A percentile compares a stretch with the other conserved stretches of the same genome.
Conservation (phyloP, 2,797 vertebrate genomes). For the Hozukius guyotensis region DNA sequence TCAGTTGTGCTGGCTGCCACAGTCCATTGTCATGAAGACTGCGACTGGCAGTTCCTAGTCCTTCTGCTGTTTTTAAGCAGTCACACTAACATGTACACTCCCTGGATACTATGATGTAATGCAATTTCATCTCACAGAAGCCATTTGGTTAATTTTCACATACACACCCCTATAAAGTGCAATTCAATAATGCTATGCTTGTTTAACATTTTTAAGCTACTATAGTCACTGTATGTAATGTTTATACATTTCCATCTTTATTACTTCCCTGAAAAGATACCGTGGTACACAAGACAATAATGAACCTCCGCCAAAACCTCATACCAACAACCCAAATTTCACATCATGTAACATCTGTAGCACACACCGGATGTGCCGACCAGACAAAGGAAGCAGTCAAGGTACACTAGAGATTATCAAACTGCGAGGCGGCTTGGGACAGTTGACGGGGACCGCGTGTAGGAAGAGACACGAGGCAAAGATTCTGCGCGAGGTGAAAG, state of each 20-base stretch:
- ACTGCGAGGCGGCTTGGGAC: no score
- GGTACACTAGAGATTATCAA: no score
- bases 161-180: not conserved
- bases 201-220: not conserved
- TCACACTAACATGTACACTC: not conserved
- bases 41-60: not conserved
- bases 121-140: not conserved
- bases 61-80: conserved; percentile 1
- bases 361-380: no score
- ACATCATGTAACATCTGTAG: no score
- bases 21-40: not conserved
- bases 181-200: not conserved
- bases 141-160: not conserved
- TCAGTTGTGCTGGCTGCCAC: conserved; percentile 1
- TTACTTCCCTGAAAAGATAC: not conserved
- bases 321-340: no score
- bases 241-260: not conserved
- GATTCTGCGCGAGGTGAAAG: no score
- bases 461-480: no score
- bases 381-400: no score
- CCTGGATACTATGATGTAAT: not conserved
- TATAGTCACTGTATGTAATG: not conserved
- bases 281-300: no score
- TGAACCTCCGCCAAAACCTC: no score
- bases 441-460: no score